A percentile compares a stretch with the other conserved stretches of the same genome.
phyloP scores from a whole-genome alignment of 2,888 invertebrate species.

The Miltochrista miniata region DNA sequence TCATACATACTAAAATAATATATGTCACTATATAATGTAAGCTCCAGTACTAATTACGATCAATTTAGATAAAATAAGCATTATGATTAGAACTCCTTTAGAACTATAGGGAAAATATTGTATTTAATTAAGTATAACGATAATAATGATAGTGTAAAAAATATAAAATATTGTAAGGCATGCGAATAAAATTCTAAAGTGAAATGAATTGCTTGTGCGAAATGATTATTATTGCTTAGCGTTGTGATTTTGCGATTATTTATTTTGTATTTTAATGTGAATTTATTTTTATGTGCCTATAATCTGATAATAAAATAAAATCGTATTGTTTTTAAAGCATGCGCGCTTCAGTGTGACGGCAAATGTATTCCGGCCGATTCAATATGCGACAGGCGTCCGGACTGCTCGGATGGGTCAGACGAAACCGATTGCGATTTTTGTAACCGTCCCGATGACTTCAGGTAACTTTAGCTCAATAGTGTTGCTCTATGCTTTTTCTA shows the following conservation, averaged over 20 bases:
- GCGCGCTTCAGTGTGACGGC: constrained; percentile 75
- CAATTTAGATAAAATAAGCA: too few species aligned
- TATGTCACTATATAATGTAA: too few species aligned
- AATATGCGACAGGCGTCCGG: constrained; percentile 82
- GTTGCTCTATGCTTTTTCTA: constrained; percentile 4
- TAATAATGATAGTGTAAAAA: too few species aligned
- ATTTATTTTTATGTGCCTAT: constrained; percentile 11
- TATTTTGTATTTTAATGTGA: background rate
- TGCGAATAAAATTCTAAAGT: background rate
- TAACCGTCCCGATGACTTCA: constrained; percentile 64
- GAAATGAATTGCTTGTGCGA: constrained; percentile 5
- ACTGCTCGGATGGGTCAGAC: constrained; percentile 86
- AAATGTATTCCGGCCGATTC: constrained; percentile 83
- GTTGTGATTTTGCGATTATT: constrained; percentile 9
- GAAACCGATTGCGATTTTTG: constrained; percentile 69
- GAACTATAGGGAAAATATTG: too few species aligned
- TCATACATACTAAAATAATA: too few species aligned
- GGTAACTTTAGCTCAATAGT: constrained; percentile 51
- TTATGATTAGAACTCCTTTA: too few species aligned
- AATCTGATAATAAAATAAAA: constrained; percentile 15
- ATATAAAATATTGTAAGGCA: background rate
- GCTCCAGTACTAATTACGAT: too few species aligned
- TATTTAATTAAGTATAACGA: too few species aligned
- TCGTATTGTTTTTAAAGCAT: constrained; percentile 65
- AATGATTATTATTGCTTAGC: background rate